phyloP scores from a whole-genome alignment of 2,797 vertebrate species.

The Molossus alvarezi region DNA sequence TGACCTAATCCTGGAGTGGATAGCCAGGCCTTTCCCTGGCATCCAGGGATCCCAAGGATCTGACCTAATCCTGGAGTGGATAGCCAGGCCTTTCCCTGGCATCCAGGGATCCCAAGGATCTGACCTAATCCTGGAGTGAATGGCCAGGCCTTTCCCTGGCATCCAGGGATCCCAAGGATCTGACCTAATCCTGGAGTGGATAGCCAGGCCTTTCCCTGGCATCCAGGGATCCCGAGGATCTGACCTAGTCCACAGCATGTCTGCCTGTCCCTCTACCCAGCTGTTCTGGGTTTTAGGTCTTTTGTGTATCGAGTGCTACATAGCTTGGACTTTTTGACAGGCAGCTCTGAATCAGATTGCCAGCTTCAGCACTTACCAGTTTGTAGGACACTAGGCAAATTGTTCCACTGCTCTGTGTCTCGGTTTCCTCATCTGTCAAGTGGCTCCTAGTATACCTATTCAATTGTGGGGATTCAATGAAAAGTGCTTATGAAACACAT shows the following conservation, averaged over 20 bases:
- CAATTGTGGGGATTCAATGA: not conserved
- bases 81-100: too few species aligned
- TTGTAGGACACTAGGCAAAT: not conserved
- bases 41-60: not conserved
- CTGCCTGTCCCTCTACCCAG: not conserved
- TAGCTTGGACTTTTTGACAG: not conserved
- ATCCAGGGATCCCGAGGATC: not conserved
- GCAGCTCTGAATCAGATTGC: not conserved
- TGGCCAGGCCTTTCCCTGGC: too few species aligned
- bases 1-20: not conserved
- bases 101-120: not conserved
- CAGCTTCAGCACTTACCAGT: not conserved
- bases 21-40: too few species aligned
- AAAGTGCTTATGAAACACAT: not conserved
- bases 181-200: not conserved
- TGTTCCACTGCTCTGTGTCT: not conserved
- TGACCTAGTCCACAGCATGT: not conserved
- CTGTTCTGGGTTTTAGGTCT: not conserved
- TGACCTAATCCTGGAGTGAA: not conserved
- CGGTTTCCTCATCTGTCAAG: not conserved
- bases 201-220: too few species aligned
- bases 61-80: not conserved
- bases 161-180: not conserved
- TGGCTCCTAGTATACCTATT: not conserved
- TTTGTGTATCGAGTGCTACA: not conserved